Evolutionary conservation across 2,888 invertebrate genomes (phyloP), one percentile per base, ranked within the genome.

Genomic region (Drosophila formosana): DNA sequence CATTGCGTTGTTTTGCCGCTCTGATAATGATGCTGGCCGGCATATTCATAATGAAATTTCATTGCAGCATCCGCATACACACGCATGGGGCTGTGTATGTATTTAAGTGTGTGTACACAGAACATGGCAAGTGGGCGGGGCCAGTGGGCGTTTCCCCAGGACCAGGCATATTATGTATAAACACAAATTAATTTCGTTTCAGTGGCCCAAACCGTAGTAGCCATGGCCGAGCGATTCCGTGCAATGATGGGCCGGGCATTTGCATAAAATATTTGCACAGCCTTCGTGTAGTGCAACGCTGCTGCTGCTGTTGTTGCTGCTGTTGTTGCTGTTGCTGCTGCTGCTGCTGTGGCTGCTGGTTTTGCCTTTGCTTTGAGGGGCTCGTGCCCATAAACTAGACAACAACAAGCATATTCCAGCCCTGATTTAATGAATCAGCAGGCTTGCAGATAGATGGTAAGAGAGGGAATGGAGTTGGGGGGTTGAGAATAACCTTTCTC

Each of bases 251-350:
- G 70, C 77, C 69, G 75, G 83, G 83, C 89, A 89, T 90, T 90
- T 91, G 89, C 91, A 90, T 88, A 89, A 90, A 90, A 91, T 90
- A 91, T 90, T 91, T 91, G 86, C 89, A 78, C 84, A 90, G 87
- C 88, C 82, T 88, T 82, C 85, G 88, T 76, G 75, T 84, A 79
- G 84, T 80, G 80, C 83, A 83, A 72, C 73, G 82, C 66, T 73
- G 61, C 69, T 62, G 67, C 75, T 75, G 73, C 72, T 77, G 62
- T 68, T 53, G 30, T 4, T 56, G 53, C 43, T 66, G 66, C 75
- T 73, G 73, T 70, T 77, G 62, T 66, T 56, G 73, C 70, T 75
- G 63, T 66, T 56, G 30, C 13, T 56, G 55, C 55, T 43, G 34
- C 45, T 70, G 81, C 55, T 43, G 34, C 45, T 70, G 81, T 84